These are phyloP conservation scores for Aphyosemion australe DNA, from an alignment of 2,113 vertebrate genomes.

Conservation along the genomic window DNA sequence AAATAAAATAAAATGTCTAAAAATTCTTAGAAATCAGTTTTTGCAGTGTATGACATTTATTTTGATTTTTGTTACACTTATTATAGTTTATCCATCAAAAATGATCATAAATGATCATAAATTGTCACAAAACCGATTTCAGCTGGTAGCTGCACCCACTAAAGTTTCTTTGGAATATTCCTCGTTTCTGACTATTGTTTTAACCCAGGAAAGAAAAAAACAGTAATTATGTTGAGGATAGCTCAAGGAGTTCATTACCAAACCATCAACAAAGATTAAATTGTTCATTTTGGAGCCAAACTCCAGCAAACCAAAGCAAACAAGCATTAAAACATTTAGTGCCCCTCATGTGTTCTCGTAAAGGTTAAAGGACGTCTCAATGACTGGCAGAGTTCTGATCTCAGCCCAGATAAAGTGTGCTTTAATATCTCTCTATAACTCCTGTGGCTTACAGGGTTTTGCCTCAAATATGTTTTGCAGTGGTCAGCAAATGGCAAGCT, in stretches of 20 bases:
- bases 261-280: constrained; percentile 1
- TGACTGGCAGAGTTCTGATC: no score
- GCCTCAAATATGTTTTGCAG: constrained; percentile 58
- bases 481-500: constrained; percentile 58
- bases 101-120: fast-evolving
- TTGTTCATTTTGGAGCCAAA: constrained; percentile 9
- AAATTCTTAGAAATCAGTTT: no score
- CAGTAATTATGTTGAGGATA: no score
- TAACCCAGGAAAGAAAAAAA: no score
- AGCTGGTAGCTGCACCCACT: no score
- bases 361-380: constrained; percentile 15
- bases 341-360: constrained; percentile 7
- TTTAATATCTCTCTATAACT: constrained; percentile 69
- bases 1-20: no score
- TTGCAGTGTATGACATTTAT: no score
- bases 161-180: no score
- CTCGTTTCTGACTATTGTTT: no score
- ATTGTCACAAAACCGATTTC: no score
- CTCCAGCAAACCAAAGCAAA: constrained; percentile 13
- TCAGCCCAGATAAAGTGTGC: constrained; percentile 52
- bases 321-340: constrained; percentile 15
- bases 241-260: not conserved
- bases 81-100: no score
- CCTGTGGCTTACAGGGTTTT: constrained; percentile 55
- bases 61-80: no score